Base-by-base conservation (phyloP, 2,797 vertebrate genomes). In the Poliocrania exsul region DNA sequence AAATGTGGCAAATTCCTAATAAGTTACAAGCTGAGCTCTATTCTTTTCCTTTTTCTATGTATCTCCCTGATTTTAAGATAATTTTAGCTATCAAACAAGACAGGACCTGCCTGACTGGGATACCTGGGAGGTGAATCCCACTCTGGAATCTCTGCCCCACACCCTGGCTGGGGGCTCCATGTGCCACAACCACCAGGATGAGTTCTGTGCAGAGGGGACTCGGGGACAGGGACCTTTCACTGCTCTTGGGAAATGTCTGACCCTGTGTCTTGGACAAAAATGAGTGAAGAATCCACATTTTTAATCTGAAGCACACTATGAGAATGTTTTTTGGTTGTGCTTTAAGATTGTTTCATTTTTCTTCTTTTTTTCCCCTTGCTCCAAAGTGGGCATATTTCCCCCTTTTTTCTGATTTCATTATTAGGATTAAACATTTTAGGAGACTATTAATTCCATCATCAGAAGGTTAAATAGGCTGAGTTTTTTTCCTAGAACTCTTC, bases 351-450 rank as follows among this genome's bases (percentile, higher is more conserved):
- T 38, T 70, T 77, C n/a, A n/a, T n/a, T n/a, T 2, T 5, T 29
- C 23, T 5, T 10, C 6, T 4, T 23, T 10, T n/a, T 67, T 3
- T 2, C 2, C 2, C 6, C 4, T 44, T 25, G 3, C 10, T 16
- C 1, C 11, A 26, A 9, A 33, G 16, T 56, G 46, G 28, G 1
- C 2, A 0, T 78, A 24, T 84, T 78, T 80, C 10, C 20, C 18
- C 5, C 4, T 44, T 54, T 57, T 56, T 50, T 25, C 25, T 56
- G 13, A 51, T 60, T 70, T 25, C 13, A 47, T 31, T 75, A 44
- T 69, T 61, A 67, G 17, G 17, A 35, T 58, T 56, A 84, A 78
- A 73, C 54, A 7, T 49, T 58, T 14, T 67, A 37, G 56, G 35
- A 2, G 4, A 74, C 35, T 83, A 4, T 78, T 88, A 49, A 9